A percentile compares a stretch with the other conserved stretches of the same genome.
phyloP scores from a whole-genome alignment of 2,797 vertebrate genomes.

The Sebastolobus altivelis region DNA sequence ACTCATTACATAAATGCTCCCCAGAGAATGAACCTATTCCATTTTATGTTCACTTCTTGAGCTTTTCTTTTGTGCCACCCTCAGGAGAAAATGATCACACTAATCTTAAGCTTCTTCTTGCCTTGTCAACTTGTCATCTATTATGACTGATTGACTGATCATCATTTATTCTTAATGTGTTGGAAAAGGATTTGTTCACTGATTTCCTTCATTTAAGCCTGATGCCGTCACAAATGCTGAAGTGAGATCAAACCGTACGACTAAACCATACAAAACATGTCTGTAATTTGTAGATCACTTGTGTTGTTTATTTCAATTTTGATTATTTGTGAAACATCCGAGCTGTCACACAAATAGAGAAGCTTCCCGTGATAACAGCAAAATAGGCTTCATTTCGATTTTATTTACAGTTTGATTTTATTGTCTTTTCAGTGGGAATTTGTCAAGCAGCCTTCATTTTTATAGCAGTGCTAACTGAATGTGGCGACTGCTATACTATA shows the following conservation, averaged over 20 bases:
- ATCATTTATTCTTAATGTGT: not conserved
- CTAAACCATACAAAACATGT: not conserved
- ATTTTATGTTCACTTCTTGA: not conserved
- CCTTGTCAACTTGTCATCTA: not conserved
- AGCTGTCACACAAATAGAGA: slow-evolving; percentile 1
- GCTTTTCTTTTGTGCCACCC: not conserved
- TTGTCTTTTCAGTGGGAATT: not conserved
- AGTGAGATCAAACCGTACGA: not conserved
- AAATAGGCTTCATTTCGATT: slow-evolving; percentile 1
- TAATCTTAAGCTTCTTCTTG: not conserved
- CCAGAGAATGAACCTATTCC: not conserved
- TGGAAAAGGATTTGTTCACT: not conserved
- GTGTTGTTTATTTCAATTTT: slow-evolving; percentile 1
- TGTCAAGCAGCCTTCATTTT: slow-evolving; percentile 8
- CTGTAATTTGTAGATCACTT: not conserved
- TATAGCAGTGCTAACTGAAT: not conserved
- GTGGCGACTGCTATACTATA: not conserved
- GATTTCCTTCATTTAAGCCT: not conserved
- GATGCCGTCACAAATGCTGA: not conserved
- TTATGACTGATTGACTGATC: not conserved
- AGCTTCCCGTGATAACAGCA: not conserved
- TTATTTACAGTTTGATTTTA: not conserved
- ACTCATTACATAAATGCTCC: not conserved
- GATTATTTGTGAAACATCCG: slow-evolving; percentile 14
- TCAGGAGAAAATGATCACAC: not conserved